Evolutionary conservation across 1,140 invertebrate genomes (phyloP), one percentile per base, ranked within the genome.

Genomic region (Vollenhovia emeryi): DNA sequence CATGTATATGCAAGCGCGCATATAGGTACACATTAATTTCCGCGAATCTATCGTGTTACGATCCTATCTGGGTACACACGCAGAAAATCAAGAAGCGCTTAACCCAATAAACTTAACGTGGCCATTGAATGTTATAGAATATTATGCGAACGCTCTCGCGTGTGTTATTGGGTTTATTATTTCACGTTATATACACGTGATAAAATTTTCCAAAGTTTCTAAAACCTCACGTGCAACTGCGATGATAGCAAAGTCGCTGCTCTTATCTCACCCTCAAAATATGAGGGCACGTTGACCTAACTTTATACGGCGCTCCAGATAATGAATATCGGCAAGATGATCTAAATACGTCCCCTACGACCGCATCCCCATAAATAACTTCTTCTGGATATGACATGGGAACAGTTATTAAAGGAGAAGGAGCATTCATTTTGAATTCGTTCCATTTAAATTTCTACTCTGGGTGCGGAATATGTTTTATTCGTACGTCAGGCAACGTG

Each of bases 241-340:
- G 0, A 18, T 11, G 3, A n/a, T 9, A 50, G 24, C 43, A 68
- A 60, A 86, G 13, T 33, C 21, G 1, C 1, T 8, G 30, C 21
- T 13, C 11, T 59, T 83, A 68, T 76, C 45, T 84, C 24, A 43
- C 40, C 9, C 40, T 66, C 45, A 69, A 87, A 76, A 71, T 87
- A 73, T 24, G 60, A 64, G 59, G 30, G 50, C 48, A n/a, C 62
- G 48, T 76, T 76, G 55, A 71, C 71, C 55, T 59, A 59, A 30
- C 48, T 21, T 87, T 57, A 73, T 33, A 33, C 40, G 7, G 52
- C 52, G 50, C 73, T 27, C 15, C 43, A 79, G 48, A 66, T 88
- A 88, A 79, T 48, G 11, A 27, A 85, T 80, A 85, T 87, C 21
- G 24, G 18, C 13, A n/a, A 79, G 50, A 80, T 79, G 13, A 60